A percentile compares a stretch with the other conserved stretches of the same genome.
These are phyloP conservation scores for Leptinotarsa juncta DNA, from an alignment of 2,888 invertebrate genomes.

Conservation along the genomic window DNA sequence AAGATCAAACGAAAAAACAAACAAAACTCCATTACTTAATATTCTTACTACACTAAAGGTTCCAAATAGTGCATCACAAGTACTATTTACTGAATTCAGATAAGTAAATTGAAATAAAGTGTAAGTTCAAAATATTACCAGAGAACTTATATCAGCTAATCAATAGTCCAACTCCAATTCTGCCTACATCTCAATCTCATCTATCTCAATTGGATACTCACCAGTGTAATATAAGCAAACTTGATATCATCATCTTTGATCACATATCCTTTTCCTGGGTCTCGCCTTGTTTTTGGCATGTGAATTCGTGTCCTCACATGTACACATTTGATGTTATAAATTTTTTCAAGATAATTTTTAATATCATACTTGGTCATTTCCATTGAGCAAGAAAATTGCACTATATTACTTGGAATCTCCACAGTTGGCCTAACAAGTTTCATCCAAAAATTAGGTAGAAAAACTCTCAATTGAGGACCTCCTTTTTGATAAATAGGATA, in stretches of 20 bases:
- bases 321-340: constrained; percentile 87
- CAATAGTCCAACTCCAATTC: no score
- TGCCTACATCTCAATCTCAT: neutral
- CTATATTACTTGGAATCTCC: constrained; percentile 81
- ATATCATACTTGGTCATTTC: constrained; percentile 94
- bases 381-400: constrained; percentile 90
- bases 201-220: constrained; percentile 64
- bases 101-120: no score
- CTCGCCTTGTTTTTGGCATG: constrained; percentile 75
- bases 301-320: constrained; percentile 82
- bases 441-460: constrained; percentile 98
- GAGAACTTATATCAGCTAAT: no score
- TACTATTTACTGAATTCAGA: no score
- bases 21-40: no score
- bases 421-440: constrained; percentile 81
- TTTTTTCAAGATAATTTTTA: constrained; percentile 94
- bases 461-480: constrained; percentile 92
- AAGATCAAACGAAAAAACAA: no score
- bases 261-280: constrained; percentile 73
- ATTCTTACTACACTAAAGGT: no score
- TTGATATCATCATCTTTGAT: constrained; percentile 87
- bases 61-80: no score
- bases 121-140: no score
- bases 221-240: constrained; percentile 82
- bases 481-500: constrained; percentile 93